phyloP scores from a whole-genome alignment of 2,888 invertebrate species.

The Kuschelorhynchus macadamiae region DNA sequence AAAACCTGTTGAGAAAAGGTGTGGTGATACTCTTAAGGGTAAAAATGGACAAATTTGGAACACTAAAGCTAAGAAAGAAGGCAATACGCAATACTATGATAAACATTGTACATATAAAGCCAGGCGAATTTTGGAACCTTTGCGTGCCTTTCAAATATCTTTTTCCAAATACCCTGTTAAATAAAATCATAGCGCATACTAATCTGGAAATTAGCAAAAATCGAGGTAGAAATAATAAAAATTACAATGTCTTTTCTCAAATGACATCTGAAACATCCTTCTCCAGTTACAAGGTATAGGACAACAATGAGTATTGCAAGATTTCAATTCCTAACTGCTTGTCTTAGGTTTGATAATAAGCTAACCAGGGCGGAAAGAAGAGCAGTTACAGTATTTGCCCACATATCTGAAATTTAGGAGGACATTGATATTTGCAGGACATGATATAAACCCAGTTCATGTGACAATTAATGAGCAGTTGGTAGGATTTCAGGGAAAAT shows the following conservation, averaged over 20 bases:
- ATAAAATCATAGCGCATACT: constrained; percentile 13
- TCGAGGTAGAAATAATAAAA: constrained; percentile 1
- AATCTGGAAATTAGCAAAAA: constrained; percentile 9
- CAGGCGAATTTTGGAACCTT: constrained; percentile 9
- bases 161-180: constrained; percentile 6
- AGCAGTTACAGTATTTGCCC: constrained; percentile 10
- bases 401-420: constrained; percentile 13
- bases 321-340: constrained; percentile 15
- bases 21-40: too few species aligned
- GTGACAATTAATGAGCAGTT: too few species aligned
- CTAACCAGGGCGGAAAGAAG: constrained; percentile 12
- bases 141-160: constrained; percentile 1
- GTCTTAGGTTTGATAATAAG: constrained; percentile 11
- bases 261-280: constrained; percentile 15
- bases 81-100: constrained; percentile 7
- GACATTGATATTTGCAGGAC: constrained; percentile 13
- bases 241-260: constrained; percentile 13
- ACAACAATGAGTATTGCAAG: constrained; percentile 11
- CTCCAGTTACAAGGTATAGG: background rate
- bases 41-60: background rate
- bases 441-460: too few species aligned
- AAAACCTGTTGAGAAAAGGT: too few species aligned
- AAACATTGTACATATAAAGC: constrained; percentile 12
- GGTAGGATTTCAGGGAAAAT: too few species aligned
- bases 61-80: constrained; percentile 6